phyloP scores from a whole-genome alignment of 2,888 invertebrate genomes.

The Coelogynopora nodosa region DNA sequence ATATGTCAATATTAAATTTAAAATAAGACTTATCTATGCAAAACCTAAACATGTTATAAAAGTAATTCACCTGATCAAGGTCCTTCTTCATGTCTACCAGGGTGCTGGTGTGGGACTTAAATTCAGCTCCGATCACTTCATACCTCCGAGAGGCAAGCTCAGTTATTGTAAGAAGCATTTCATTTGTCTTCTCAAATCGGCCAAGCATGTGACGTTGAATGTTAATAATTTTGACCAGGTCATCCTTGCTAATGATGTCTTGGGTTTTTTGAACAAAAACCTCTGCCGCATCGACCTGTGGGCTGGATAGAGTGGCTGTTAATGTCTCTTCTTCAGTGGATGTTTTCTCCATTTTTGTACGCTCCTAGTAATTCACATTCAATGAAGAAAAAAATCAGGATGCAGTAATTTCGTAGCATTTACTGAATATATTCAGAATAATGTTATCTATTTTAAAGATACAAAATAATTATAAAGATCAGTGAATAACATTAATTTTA shows the following conservation, averaged over 20 bases:
- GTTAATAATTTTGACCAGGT: conserved; percentile 29
- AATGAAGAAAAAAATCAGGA: too few relatives aligned
- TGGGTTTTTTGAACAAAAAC: conserved; percentile 34
- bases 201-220: conserved; percentile 71
- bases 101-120: conserved; percentile 81
- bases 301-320: not conserved
- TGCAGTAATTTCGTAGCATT: too few relatives aligned
- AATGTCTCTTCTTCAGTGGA: not conserved
- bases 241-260: conserved; percentile 33
- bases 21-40: too few relatives aligned
- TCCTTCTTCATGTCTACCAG: conserved; percentile 88
- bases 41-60: too few relatives aligned
- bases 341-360: not conserved
- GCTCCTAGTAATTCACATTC: too few relatives aligned
- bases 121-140: conserved; percentile 79
- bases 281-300: not conserved
- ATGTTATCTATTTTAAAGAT: too few relatives aligned
- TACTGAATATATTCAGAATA: too few relatives aligned
- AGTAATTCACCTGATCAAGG: conserved; percentile 68
- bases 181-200: conserved; percentile 95
- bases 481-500: too few relatives aligned
- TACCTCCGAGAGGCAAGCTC: conserved; percentile 82
- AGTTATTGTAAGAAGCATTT: conserved; percentile 95
- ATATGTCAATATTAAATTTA: too few relatives aligned
- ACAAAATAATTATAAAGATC: too few relatives aligned